Conservation (phyloP, 2,888 invertebrate species). For the Chirona hameri region DNA sequence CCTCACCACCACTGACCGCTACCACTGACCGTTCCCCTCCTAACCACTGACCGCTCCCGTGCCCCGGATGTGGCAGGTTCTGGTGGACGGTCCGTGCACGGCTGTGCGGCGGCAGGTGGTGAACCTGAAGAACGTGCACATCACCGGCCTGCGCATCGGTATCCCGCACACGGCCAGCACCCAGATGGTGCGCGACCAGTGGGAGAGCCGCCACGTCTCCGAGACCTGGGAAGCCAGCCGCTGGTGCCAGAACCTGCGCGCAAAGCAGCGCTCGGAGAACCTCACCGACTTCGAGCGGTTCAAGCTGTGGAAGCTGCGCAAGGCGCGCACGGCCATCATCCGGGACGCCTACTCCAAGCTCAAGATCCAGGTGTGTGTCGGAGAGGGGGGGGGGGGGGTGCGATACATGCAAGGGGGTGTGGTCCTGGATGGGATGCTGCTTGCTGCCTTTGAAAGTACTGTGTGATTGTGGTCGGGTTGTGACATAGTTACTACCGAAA, state of each 20-base stretch:
- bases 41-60: too few relatives aligned
- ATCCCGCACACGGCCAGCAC: constrained; percentile 24
- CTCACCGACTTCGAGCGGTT: constrained; percentile 29
- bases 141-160: constrained; percentile 26
- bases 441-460: too few relatives aligned
- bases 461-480: too few relatives aligned
- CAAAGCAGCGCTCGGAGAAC: background rate
- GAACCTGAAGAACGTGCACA: constrained; percentile 33
- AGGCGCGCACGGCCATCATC: constrained; percentile 27
- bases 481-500: too few relatives aligned
- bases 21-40: too few relatives aligned
- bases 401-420: background rate
- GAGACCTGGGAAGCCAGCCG: background rate
- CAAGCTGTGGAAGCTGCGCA: constrained; percentile 28
- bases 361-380: background rate
- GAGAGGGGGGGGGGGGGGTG: background rate
- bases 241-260: constrained; percentile 26
- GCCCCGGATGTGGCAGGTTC: too few relatives aligned
- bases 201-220: background rate
- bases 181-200: background rate
- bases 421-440: too few relatives aligned
- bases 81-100: constrained; percentile 32
- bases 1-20: too few relatives aligned
- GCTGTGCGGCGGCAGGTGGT: constrained; percentile 33
- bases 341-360: constrained; percentile 6